Conservation (phyloP, 2,888 invertebrate genomes). For the Theristus sp. region DNA sequence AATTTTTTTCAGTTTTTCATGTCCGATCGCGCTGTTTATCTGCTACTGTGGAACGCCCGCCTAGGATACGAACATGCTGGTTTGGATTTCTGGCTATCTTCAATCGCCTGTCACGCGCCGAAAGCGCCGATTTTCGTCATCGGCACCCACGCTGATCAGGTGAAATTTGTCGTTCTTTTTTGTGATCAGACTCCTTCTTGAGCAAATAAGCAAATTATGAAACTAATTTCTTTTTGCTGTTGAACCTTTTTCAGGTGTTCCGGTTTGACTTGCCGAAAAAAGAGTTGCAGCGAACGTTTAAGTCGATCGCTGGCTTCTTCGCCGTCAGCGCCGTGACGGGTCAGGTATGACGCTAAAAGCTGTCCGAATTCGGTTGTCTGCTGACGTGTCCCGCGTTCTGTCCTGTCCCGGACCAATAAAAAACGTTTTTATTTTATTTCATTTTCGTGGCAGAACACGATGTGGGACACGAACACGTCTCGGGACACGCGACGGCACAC, state of each 20-base stretch:
- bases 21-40: conserved; percentile 30
- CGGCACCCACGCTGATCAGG: conserved; percentile 31
- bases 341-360: conserved; percentile 12
- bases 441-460: too few relatives aligned
- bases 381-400: too few relatives aligned
- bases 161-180: conserved; percentile 7
- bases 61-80: conserved; percentile 32
- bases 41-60: conserved; percentile 31
- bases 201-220: too few relatives aligned
- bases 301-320: conserved; percentile 29
- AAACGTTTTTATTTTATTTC: too few relatives aligned
- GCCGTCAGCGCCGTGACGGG: conserved; percentile 28
- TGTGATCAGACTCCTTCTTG: neutral
- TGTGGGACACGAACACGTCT: too few relatives aligned
- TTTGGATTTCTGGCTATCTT: conserved; percentile 32
- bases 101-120: conserved; percentile 31
- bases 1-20: conserved; percentile 28
- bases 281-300: conserved; percentile 24
- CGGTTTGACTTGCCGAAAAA: conserved; percentile 20
- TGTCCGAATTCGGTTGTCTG: too few relatives aligned
- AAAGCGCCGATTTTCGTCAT: conserved; percentile 30
- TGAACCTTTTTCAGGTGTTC: conserved; percentile 14
- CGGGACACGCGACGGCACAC: too few relatives aligned
- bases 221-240: too few relatives aligned
- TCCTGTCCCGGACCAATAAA: too few relatives aligned